phyloP scores from a whole-genome alignment of 2,888 invertebrate genomes.

The Epinotia bilunana region DNA sequence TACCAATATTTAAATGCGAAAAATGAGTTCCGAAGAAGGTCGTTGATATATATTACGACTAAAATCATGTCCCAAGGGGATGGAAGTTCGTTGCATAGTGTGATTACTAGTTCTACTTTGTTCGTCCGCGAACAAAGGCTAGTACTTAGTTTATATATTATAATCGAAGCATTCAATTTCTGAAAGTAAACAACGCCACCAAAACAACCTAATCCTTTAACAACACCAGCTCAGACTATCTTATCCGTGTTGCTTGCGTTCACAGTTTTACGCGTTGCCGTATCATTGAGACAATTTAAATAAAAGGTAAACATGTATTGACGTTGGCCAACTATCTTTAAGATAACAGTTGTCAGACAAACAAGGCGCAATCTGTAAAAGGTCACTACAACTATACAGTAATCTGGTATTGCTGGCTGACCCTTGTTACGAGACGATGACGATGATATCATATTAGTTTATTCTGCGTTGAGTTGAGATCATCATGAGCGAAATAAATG shows the following conservation, averaged over 20 bases:
- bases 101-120: not conserved
- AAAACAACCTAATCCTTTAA: conserved; percentile 41
- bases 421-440: conserved; percentile 43
- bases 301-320: conserved; percentile 45
- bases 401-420: conserved; percentile 53
- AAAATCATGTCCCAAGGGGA: not conserved
- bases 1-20: too few relatives aligned
- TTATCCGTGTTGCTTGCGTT: conserved; percentile 61
- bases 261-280: conserved; percentile 16
- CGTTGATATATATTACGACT: too few relatives aligned
- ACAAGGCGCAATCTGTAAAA: conserved; percentile 54
- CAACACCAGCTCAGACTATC: conserved; percentile 44
- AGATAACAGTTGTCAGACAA: conserved; percentile 52
- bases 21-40: too few relatives aligned
- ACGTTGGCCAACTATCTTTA: conserved; percentile 50
- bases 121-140: not conserved
- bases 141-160: too few relatives aligned
- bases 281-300: conserved; percentile 40
- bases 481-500: conserved; percentile 3
- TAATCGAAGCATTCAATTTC: not conserved
- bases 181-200: not conserved
- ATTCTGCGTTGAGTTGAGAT: conserved; percentile 37
- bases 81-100: not conserved
- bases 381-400: conserved; percentile 53
- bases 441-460: conserved; percentile 54